Conservation (phyloP, 30 jellyfish, hydroid and myxozoan species). For the Euphysa ruthae region DNA sequence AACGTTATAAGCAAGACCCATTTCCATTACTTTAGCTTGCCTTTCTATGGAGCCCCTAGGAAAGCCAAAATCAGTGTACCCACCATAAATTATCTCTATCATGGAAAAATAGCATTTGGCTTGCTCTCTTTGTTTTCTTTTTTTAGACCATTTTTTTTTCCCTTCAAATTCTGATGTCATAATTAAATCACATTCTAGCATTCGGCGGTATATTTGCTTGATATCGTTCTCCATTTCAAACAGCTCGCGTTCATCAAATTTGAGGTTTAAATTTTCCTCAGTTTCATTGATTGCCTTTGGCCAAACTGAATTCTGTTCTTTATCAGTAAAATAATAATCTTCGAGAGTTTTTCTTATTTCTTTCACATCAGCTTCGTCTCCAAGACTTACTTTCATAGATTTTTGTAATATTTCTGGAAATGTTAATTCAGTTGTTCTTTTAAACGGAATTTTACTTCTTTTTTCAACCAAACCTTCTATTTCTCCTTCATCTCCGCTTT, state of each 20-base stretch:
- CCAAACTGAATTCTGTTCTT: conserved; percentile 15
- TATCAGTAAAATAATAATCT: conserved; percentile 4
- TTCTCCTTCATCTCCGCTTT: conserved; percentile 18
- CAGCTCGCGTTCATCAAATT: conserved; percentile 17
- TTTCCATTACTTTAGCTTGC: conserved; percentile 15
- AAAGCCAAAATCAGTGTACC: conserved; percentile 23
- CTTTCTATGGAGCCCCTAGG: conserved; percentile 21
- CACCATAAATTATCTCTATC: conserved; percentile 6
- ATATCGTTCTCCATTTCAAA: conserved; percentile 25
- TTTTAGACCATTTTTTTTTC: background rate
- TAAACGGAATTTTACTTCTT: background rate
- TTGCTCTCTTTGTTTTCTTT: background rate
- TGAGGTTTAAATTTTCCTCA: background rate
- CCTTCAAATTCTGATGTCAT: background rate
- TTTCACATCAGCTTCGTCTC: background rate
- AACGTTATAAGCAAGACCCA: conserved; percentile 22
- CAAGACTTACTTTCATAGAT: conserved; percentile 1
- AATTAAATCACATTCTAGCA: conserved; percentile 22
- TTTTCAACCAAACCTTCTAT: background rate
- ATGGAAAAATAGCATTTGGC: conserved; percentile 19
- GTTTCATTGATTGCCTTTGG: conserved; percentile 32
- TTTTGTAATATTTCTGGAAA: conserved; percentile 5
- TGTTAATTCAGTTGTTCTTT: background rate
- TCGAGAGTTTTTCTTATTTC: background rate
- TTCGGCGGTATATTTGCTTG: conserved; percentile 17